These are phyloP conservation scores for Rhinoptilus africanus DNA, from an alignment of 2,113 vertebrate species.

Conservation along the genomic window DNA sequence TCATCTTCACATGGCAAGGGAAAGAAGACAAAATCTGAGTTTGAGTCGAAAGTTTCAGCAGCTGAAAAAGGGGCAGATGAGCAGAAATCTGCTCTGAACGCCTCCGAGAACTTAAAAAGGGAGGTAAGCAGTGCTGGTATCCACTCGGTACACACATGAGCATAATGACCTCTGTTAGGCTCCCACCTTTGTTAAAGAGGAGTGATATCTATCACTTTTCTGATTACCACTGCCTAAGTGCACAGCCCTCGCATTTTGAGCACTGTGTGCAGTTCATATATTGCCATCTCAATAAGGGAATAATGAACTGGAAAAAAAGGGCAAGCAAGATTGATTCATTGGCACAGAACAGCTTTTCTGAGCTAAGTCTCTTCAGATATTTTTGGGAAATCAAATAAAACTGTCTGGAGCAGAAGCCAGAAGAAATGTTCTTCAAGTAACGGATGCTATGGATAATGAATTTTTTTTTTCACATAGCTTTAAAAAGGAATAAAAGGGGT, in stretches of 20 bases:
- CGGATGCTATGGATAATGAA: not conserved
- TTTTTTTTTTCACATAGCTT: not conserved
- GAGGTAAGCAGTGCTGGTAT: constrained; percentile 66
- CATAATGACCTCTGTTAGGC: not conserved
- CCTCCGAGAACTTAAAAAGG: constrained; percentile 75
- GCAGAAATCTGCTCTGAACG: constrained; percentile 72
- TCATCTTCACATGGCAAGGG: constrained; percentile 77
- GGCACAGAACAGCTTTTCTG: not conserved
- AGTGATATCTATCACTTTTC: not conserved
- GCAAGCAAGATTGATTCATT: not conserved
- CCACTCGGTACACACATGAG: not conserved
- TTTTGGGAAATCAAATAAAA: not conserved
- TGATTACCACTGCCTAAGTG: not conserved
- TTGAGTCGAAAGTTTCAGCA: constrained; percentile 71
- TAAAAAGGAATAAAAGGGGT: not conserved
- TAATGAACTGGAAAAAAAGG: not conserved
- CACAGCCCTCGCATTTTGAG: not conserved
- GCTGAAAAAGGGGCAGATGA: constrained; percentile 53
- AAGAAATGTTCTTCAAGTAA: not conserved
- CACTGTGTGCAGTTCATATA: not conserved
- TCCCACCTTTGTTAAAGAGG: not conserved
- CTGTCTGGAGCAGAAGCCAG: not conserved
- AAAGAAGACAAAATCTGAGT: constrained; percentile 77
- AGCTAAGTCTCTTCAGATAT: not conserved
- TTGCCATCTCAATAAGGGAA: not conserved